These are phyloP conservation scores for Argyresthia albistria DNA, from an alignment of 2,888 invertebrate species.

Conservation along the genomic window DNA sequence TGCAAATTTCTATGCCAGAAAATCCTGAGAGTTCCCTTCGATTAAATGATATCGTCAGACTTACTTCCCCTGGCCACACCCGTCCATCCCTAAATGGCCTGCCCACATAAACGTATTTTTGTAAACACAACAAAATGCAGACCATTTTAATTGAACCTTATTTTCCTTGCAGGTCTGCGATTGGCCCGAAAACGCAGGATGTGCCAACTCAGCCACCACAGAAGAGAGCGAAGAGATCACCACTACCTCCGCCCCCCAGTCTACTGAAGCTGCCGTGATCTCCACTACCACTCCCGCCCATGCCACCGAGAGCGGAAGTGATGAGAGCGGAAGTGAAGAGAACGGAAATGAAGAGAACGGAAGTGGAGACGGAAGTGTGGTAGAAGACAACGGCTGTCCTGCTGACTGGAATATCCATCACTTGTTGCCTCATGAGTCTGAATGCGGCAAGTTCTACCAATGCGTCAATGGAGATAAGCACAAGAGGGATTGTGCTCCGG, in stretches of 20 bases:
- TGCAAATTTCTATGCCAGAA: not conserved
- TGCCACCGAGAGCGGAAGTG: not conserved
- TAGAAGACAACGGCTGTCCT: conserved; percentile 11
- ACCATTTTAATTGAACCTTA: no score
- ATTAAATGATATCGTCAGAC: not conserved
- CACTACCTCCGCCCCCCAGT: conserved; percentile 2
- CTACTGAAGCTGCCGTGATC: conserved; percentile 2
- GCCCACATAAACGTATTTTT: no score
- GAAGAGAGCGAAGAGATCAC: not conserved
- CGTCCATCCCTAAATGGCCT: no score
- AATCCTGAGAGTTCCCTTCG: not conserved
- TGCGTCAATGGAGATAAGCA: conserved; percentile 12
- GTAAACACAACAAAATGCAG: no score
- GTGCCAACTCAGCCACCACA: not conserved
- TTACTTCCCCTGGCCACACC: no score
- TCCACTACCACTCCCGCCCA: not conserved
- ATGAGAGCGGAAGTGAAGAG: conserved; percentile 3
- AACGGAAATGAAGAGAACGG: conserved; percentile 5
- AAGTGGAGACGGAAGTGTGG: conserved; percentile 4
- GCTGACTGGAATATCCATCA: conserved; percentile 10
- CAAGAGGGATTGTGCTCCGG: conserved; percentile 7
- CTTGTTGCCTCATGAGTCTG: conserved; percentile 12
- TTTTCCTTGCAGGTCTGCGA: conserved; percentile 1
- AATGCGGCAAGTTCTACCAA: conserved; percentile 14
- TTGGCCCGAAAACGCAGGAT: conserved; percentile 1